Base-by-base conservation (phyloP, 2,113 vertebrate genomes). In the Zosterops lateralis region DNA sequence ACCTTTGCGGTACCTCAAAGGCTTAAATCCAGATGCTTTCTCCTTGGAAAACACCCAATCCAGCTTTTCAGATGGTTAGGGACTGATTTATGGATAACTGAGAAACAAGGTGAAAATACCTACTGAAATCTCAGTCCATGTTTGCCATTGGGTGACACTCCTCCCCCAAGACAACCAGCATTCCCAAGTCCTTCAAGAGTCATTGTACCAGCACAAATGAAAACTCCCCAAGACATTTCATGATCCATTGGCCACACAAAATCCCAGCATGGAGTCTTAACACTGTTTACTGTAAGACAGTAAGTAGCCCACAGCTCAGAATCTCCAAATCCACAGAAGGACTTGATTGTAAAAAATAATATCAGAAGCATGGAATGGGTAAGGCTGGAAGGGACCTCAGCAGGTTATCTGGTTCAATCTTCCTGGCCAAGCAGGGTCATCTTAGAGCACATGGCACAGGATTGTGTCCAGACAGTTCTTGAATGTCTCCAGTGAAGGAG, bases 321-420 rank as follows among this genome's bases (percentile, higher is more conserved):
- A 93, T 48, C 32, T 54, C 15, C 0, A 2, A 7, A 5, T 42
- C 29, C 20, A 62, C 11, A 50, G 47, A 90, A 42, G 3, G 6
- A n/a, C 8, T 26, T 8, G 2, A 34, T 13, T 47, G 40, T 8
- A 31, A 81, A 81, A 50, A 34, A 38, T 6, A 58, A 12, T 17
- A 42, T 21, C 51, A 44, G 10, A 73, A 65, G 44, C 21, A 36
- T 0, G 0, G 76, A 45, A 40, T 3, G 6, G 5, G 31, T 32
- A 3, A 57, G 17, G 36, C 21, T 44, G 32, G 61, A 60, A 89
- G 24, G 19, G 29, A 58, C 16, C 53, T n/a, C 16, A 21, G 16
- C 17, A 38, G 1, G 10, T 53, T 20, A 25, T 20, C 13, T 47
- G 38, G 24, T 29, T 19, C 38, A 60, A 40, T 3, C 24, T 47